Percentiles rank a stretch among this genome's conserved stretches.
phyloP scores from a whole-genome alignment of 2,797 vertebrate genomes.

The Miichthys miiuy region DNA sequence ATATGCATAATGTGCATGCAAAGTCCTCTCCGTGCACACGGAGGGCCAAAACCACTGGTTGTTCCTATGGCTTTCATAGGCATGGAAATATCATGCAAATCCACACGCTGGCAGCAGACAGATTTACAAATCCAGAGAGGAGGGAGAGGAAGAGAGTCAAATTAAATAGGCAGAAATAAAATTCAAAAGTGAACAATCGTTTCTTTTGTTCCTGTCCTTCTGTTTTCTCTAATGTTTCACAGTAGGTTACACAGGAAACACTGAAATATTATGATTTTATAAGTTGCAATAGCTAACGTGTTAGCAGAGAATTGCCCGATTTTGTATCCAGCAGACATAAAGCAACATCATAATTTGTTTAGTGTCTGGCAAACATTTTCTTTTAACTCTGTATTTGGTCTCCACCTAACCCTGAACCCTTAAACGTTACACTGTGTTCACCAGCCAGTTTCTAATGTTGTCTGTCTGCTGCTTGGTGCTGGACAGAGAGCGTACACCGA shows the following conservation, averaged over 20 bases:
- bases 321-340: not conserved
- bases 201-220: not conserved
- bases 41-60: constrained; percentile 36
- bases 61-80: constrained; percentile 43
- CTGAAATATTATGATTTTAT: not conserved
- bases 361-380: not conserved
- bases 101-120: constrained; percentile 31
- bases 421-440: not conserved
- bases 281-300: not conserved
- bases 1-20: constrained; percentile 55
- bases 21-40: constrained; percentile 36
- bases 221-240: no score
- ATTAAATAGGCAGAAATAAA: not conserved
- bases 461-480: not conserved
- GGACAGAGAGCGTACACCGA: not conserved
- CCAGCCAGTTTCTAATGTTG: no score
- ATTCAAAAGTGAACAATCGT: not conserved
- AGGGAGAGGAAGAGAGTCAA: not conserved
- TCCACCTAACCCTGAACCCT: no score
- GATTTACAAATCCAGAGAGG: constrained; percentile 37
- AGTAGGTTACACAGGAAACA: no score
- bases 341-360: not conserved
- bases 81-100: constrained; percentile 80
- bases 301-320: not conserved
- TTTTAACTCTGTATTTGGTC: not conserved